Percentiles rank a stretch among this genome's conserved stretches.
Evolutionary conservation across 1,140 invertebrate species (phyloP).

Genomic region (Teleogryllus occipitalis): DNA sequence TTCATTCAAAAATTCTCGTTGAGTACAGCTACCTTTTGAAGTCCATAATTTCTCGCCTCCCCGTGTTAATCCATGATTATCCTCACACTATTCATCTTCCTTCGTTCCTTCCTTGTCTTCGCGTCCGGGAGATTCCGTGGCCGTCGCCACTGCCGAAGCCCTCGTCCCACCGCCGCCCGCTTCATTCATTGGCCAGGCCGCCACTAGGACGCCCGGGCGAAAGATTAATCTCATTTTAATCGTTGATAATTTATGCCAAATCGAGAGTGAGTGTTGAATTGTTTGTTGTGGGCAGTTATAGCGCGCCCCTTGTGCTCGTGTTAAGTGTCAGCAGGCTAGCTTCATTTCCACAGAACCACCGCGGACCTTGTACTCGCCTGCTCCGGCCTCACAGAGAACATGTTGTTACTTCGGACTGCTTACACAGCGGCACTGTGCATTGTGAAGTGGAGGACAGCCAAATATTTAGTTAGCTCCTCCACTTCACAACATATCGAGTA

Average conservation of each 20-base stretch:
- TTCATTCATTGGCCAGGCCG: neutral
- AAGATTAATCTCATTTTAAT: conserved; percentile 6
- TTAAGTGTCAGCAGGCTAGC: neutral
- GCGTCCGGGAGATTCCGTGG: neutral
- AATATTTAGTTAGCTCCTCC: neutral
- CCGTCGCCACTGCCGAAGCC: no score
- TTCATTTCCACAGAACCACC: conserved; percentile 1
- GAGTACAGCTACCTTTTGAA: no score
- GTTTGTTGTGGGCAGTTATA: conserved; percentile 1
- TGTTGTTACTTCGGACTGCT: neutral
- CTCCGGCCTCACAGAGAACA: neutral
- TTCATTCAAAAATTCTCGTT: no score
- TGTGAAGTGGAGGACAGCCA: conserved; percentile 3
- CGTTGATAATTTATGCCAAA: conserved; percentile 1
- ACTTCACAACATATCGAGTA: conserved; percentile 1
- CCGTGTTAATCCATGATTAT: no score
- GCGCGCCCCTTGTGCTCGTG: neutral
- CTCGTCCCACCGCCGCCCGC: no score
- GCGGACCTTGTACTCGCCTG: neutral
- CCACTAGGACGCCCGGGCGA: neutral
- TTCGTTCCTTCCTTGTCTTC: neutral
- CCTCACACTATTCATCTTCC: neutral
- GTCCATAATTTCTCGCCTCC: no score
- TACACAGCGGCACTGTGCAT: conserved; percentile 3
- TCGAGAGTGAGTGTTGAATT: conserved; percentile 1